phyloP scores from a whole-genome alignment of 2,888 invertebrate species.

The Eulithis testata region DNA sequence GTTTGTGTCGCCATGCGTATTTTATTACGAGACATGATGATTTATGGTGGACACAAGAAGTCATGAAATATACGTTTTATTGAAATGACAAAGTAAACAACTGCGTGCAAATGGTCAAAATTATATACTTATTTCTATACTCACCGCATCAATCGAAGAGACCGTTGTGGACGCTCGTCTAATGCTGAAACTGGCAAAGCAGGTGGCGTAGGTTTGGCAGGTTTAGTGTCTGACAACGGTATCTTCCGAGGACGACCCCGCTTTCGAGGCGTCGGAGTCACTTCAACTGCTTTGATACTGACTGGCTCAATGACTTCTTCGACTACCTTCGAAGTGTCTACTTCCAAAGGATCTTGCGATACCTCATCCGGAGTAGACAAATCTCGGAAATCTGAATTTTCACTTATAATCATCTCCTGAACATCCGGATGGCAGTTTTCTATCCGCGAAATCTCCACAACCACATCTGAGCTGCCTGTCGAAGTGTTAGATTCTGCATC shows the following conservation, averaged over 20 bases:
- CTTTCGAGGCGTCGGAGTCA: conserved; percentile 77
- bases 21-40: too few relatives aligned
- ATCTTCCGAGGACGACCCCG: conserved; percentile 78
- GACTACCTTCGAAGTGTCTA: conserved; percentile 55
- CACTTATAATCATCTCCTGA: conserved; percentile 76
- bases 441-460: conserved; percentile 58
- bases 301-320: conserved; percentile 45
- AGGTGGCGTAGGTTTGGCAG: conserved; percentile 58
- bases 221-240: conserved; percentile 64
- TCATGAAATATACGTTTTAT: too few relatives aligned
- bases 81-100: background rate
- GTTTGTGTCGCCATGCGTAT: too few relatives aligned
- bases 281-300: conserved; percentile 51
- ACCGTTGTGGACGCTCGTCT: conserved; percentile 78
- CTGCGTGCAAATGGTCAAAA: background rate
- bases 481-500: conserved; percentile 71
- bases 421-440: conserved; percentile 66
- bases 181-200: conserved; percentile 69
- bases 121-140: conserved; percentile 17
- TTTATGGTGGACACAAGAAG: too few relatives aligned
- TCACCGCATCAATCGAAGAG: conserved; percentile 76
- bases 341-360: conserved; percentile 78
- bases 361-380: conserved; percentile 67
- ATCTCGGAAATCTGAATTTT: conserved; percentile 75
- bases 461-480: conserved; percentile 65